phyloP scores from a whole-genome alignment of 1,140 invertebrate species.

The Tetramorium simillimum region DNA sequence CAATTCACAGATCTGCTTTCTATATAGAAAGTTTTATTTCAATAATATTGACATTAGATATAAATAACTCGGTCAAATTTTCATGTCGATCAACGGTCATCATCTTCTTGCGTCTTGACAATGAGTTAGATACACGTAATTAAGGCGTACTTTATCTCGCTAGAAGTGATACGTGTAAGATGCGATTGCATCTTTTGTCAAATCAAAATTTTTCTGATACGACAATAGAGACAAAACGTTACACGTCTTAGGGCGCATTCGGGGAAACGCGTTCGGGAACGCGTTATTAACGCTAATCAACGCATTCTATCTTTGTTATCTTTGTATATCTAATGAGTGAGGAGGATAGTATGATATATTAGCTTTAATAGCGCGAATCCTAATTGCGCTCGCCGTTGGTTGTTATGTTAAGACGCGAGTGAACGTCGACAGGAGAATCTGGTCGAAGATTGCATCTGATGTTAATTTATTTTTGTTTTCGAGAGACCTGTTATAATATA shows the following conservation, averaged over 20 bases:
- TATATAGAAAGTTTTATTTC: conserved; percentile 40
- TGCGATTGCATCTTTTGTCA: background rate
- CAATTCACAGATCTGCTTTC: conserved; percentile 58
- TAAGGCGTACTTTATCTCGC: background rate
- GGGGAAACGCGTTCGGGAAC: too few relatives aligned
- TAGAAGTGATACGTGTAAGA: background rate
- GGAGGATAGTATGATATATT: too few relatives aligned
- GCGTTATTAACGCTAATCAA: too few relatives aligned
- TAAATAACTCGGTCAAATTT: background rate
- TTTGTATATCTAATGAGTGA: too few relatives aligned
- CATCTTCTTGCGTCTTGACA: background rate
- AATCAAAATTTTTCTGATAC: background rate
- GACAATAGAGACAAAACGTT: background rate
- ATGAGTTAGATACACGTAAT: background rate
- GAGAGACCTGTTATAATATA: background rate
- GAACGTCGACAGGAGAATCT: background rate
- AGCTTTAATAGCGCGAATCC: too few relatives aligned
- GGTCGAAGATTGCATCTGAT: background rate
- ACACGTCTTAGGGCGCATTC: too few relatives aligned
- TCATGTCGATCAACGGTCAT: background rate
- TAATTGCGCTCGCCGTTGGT: too few relatives aligned
- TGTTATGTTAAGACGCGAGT: background rate
- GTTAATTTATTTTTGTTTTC: conserved; percentile 17
- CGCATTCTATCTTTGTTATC: too few relatives aligned
- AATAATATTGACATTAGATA: background rate